Base-by-base conservation (phyloP, 2,797 vertebrate species). In the Tapirus indicus region DNA sequence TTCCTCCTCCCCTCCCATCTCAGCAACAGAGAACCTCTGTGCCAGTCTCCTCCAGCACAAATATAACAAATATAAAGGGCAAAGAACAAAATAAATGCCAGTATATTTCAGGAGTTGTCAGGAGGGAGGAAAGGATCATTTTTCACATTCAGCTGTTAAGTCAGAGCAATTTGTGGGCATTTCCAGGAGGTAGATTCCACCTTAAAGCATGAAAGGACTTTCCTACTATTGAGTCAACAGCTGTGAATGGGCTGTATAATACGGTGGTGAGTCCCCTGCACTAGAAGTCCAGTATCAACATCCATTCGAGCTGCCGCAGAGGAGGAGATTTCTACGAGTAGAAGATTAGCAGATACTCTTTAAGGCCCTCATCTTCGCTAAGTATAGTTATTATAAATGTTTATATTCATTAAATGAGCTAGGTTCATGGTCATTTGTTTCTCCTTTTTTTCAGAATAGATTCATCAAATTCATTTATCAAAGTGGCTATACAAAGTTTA, bases 21-120 rank as follows among this genome's bases (percentile, higher is more conserved):
- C 78, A 58, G 80, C 47, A 44, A 52, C 32, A 44, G 35, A 88
- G 29, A 60, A 66, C n/a, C 0, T 13, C 69, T 32, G 27, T 71
- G 41, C 49, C 44, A 64, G 60, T 10, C 60, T 85, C 75, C 58
- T n/a, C 32, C 32, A 78, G 78, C 27, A 44, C 56, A 87, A 89
- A 82, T 18, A 54, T 21, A 93, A 35, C 44, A 56, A 78, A 5
- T 32, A 32, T 9, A 77, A 90, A 91, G 79, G 44, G 29, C 88
- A 92, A 54, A 84, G 64, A 74, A 35, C 44, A 91, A 86, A 88
- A 88, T 7, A 83, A 94, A 82, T 41, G 41, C 35, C 77, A 79
- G 25, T 8, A 8, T 44, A 82, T 54, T 54, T 89, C 77, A 83
- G 85, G 83, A 80, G 41, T 18, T 83, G 64, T 88, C 78, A 96